Conservation (phyloP, 2,888 invertebrate genomes). For the Caenorhabditis sp. region DNA sequence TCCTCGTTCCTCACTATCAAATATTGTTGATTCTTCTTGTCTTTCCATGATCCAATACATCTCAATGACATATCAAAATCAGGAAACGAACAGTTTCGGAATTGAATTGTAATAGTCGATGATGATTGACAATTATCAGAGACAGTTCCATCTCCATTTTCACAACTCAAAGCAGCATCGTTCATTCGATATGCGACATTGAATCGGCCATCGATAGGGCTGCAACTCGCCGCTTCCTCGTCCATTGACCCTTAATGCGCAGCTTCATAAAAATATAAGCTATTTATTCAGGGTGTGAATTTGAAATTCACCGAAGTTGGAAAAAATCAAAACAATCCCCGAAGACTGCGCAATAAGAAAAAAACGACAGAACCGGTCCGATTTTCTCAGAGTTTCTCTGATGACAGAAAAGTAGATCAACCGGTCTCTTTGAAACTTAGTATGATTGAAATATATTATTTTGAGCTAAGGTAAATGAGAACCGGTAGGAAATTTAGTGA, state of each 20-base stretch:
- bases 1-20: constrained; percentile 53
- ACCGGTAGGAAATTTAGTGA: no score
- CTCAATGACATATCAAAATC: constrained; percentile 55
- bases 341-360: no score
- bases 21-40: constrained; percentile 28
- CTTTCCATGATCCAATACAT: constrained; percentile 53
- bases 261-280: no score
- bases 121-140: constrained; percentile 51
- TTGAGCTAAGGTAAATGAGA: no score
- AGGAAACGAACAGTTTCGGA: constrained; percentile 59
- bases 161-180: constrained; percentile 46
- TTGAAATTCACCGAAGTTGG: background rate
- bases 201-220: constrained; percentile 55
- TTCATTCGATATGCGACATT: constrained; percentile 50
- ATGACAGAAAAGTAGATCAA: no score
- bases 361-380: background rate
- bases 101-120: constrained; percentile 40
- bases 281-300: no score
- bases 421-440: no score
- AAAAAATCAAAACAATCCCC: background rate
- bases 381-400: no score
- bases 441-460: no score
- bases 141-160: constrained; percentile 41
- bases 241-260: constrained; percentile 37
- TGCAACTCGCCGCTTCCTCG: constrained; percentile 41